These are phyloP conservation scores for Deilephila porcellus DNA, from an alignment of 2,888 invertebrate species.

Conservation along the genomic window DNA sequence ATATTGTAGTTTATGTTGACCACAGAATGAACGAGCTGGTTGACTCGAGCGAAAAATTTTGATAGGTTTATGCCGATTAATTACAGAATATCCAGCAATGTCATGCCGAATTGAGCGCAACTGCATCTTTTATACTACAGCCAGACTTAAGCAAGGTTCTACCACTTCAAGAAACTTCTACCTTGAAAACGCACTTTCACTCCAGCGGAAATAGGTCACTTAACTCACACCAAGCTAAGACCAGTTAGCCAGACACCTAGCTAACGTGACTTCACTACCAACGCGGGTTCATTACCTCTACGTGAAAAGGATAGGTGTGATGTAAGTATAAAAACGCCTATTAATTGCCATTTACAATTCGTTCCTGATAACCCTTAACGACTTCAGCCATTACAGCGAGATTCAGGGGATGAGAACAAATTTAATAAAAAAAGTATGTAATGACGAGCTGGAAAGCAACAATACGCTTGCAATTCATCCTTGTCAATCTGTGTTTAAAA, in stretches of 20 bases:
- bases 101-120: too few species aligned
- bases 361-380: background rate
- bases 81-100: too few species aligned
- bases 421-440: slow-evolving; percentile 24
- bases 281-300: background rate
- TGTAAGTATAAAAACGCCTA: background rate
- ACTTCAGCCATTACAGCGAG: slow-evolving; percentile 3
- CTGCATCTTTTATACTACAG: too few species aligned
- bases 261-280: background rate
- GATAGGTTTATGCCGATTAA: too few species aligned
- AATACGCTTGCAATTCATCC: slow-evolving; percentile 45
- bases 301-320: background rate
- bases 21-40: too few species aligned
- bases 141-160: too few species aligned
- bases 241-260: background rate
- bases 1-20: too few species aligned
- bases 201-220: background rate
- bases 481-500: slow-evolving; percentile 43
- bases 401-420: background rate
- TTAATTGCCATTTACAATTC: slow-evolving; percentile 7
- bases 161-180: too few species aligned
- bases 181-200: background rate
- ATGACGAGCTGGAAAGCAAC: slow-evolving; percentile 34
- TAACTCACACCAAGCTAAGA: background rate
- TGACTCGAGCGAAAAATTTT: too few species aligned